A percentile compares a stretch with the other conserved stretches of the same genome.
These are phyloP conservation scores for Sarcophaga variegata DNA, from an alignment of 2,888 invertebrate species.

Conservation along the genomic window DNA sequence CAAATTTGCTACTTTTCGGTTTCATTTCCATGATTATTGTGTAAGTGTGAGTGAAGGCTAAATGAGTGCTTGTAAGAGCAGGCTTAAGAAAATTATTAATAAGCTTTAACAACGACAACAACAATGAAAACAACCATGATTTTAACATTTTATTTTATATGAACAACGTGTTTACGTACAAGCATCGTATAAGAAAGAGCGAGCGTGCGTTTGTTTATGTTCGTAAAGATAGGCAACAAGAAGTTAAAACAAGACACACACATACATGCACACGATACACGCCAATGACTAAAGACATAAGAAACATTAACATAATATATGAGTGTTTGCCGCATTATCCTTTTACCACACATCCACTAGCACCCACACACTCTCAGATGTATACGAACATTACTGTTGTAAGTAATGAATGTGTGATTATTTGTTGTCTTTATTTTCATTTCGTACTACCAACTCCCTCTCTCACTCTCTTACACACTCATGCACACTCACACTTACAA, in stretches of 20 bases:
- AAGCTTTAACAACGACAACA: constrained; percentile 33
- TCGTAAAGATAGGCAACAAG: neutral
- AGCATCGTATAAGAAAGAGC: no score
- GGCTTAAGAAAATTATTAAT: constrained; percentile 43
- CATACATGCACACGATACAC: neutral
- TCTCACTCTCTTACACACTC: neutral
- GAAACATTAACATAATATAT: constrained; percentile 16
- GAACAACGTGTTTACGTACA: no score
- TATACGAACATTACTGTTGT: neutral
- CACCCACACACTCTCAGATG: neutral
- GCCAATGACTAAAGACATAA: constrained; percentile 32
- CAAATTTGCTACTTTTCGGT: constrained; percentile 36
- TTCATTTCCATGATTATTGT: constrained; percentile 16
- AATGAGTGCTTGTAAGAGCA: constrained; percentile 12
- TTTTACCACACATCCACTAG: neutral
- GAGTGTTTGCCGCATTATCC: constrained; percentile 5
- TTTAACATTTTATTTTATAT: no score
- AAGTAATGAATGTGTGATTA: constrained; percentile 77
- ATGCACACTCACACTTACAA: neutral
- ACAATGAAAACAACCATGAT: neutral
- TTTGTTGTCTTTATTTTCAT: constrained; percentile 73
- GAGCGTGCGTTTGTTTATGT: neutral
- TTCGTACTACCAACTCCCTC: neutral
- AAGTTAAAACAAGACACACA: constrained; percentile 3
- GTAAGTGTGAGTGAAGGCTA: neutral